These are phyloP conservation scores for Scolopax rusticola DNA, from an alignment of 2,797 vertebrate species.

Conservation along the genomic window DNA sequence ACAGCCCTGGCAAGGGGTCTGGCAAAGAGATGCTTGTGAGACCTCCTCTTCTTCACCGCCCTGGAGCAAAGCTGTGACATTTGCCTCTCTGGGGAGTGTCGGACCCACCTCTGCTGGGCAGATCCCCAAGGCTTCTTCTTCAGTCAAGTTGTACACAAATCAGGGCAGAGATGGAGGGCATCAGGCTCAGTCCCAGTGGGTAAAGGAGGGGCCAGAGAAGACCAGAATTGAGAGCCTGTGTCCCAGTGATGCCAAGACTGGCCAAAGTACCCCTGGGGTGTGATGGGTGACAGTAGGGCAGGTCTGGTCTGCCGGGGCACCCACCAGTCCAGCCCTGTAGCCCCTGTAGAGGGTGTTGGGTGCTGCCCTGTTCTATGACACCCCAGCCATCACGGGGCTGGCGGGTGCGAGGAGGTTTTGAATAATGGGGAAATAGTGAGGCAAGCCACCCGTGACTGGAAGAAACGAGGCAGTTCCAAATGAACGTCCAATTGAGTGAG, in stretches of 20 bases:
- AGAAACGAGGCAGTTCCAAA: fast-evolving
- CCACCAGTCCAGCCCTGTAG: too few species aligned
- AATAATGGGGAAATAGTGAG: neutral
- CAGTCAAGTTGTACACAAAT: neutral
- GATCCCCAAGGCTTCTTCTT: neutral
- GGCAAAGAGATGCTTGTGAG: neutral
- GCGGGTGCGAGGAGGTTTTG: neutral
- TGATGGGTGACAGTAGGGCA: neutral
- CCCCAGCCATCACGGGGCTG: fast-evolving
- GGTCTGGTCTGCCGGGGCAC: neutral
- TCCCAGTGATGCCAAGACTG: fast-evolving
- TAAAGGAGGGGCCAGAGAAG: neutral
- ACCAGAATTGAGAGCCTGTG: neutral
- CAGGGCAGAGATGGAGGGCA: neutral
- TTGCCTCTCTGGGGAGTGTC: neutral
- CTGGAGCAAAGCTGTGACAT: fast-evolving
- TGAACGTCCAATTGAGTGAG: neutral
- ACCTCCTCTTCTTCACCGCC: neutral
- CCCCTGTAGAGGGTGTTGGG: too few species aligned
- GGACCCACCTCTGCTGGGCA: neutral
- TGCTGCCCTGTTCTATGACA: neutral
- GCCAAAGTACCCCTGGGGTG: neutral
- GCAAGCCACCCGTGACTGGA: neutral
- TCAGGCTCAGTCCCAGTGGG: too few species aligned
- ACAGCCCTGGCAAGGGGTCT: neutral